A percentile compares a stretch with the other conserved stretches of the same genome.
Evolutionary conservation across 1,140 invertebrate genomes (phyloP).

Genomic region (Lucilia sericata): DNA sequence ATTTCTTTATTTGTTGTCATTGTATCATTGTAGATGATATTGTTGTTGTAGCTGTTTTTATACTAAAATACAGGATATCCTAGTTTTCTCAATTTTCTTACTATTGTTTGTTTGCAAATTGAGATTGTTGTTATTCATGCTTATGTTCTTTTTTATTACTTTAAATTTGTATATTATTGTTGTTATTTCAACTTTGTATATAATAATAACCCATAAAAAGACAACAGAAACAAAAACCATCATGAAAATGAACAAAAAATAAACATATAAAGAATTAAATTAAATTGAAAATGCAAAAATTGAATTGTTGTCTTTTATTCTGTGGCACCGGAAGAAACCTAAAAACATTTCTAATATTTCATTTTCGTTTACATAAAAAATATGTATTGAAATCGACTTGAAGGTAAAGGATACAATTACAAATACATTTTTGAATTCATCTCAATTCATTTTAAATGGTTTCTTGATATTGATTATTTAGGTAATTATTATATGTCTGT

Average conservation of each 20-base stretch:
- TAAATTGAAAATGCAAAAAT: slow-evolving; percentile 21
- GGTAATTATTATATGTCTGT: no score
- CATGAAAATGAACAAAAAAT: neutral
- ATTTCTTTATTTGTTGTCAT: neutral
- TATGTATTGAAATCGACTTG: no score
- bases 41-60: neutral
- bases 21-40: neutral
- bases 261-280: neutral
- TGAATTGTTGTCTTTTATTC: slow-evolving; percentile 1
- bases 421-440: neutral
- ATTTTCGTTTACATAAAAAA: neutral
- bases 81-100: slow-evolving; percentile 17
- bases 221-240: neutral
- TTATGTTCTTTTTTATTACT: neutral
- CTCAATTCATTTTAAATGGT: neutral
- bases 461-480: no score
- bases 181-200: neutral
- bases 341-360: neutral
- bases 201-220: neutral
- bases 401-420: no score
- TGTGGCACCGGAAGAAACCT: slow-evolving; percentile 15
- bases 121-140: neutral
- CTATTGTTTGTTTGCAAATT: slow-evolving; percentile 26
- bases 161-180: neutral
- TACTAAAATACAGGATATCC: slow-evolving; percentile 11